Conservation (phyloP, 2,113 vertebrate species). For the Ameiurus melas region DNA sequence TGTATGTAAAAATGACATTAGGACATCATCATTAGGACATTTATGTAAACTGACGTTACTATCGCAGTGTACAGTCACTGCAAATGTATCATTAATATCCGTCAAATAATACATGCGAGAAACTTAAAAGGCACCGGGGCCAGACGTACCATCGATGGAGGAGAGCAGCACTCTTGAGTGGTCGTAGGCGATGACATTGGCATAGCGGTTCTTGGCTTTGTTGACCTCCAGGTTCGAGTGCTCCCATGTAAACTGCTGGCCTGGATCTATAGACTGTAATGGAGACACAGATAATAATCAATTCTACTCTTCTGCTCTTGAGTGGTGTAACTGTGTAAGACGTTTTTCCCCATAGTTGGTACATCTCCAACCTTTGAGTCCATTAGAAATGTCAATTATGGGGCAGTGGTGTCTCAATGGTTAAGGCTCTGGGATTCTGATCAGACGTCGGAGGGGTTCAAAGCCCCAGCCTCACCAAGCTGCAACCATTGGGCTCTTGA, state of each 20-base stretch:
- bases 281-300: constrained; percentile 51
- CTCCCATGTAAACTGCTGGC: constrained; percentile 98
- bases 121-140: constrained; percentile 12
- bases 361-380: neutral
- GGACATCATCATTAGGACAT: constrained; percentile 32
- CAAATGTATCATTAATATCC: neutral
- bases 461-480: too few species aligned
- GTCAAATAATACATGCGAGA: neutral
- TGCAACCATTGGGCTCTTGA: too few species aligned
- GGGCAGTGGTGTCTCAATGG: too few species aligned
- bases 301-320: neutral
- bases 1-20: neutral
- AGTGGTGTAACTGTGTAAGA: neutral
- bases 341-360: neutral
- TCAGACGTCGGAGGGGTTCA: too few species aligned
- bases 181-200: constrained; percentile 97
- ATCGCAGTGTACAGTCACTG: neutral
- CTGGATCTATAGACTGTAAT: constrained; percentile 92
- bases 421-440: too few species aligned
- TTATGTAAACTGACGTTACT: neutral
- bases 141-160: constrained; percentile 89
- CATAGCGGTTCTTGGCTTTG: constrained; percentile 99
- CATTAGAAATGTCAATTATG: neutral
- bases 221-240: constrained; percentile 98
- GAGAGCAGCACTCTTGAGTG: constrained; percentile 94